phyloP scores from a whole-genome alignment of 2,113 vertebrate species.

The Monarcha castaneiventris region DNA sequence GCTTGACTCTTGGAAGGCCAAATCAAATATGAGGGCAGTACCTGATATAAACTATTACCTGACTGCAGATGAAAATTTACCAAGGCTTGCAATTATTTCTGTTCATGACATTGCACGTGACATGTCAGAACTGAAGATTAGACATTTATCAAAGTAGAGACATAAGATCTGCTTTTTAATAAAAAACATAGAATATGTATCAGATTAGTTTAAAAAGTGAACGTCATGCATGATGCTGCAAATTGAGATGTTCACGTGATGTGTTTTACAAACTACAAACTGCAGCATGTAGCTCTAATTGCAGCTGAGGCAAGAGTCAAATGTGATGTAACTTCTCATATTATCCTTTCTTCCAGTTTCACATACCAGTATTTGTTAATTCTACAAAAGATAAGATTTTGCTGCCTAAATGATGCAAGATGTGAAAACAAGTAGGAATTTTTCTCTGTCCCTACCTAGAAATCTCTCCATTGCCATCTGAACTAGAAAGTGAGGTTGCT shows the following conservation, averaged over 20 bases:
- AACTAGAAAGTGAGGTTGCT: neutral
- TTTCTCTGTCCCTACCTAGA: neutral
- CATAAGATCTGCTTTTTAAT: neutral
- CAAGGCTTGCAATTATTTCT: neutral
- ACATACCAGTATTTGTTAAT: neutral
- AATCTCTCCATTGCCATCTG: neutral
- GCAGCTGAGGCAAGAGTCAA: neutral
- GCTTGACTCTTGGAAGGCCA: neutral
- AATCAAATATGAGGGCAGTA: neutral
- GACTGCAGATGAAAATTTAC: neutral
- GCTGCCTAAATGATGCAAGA: neutral
- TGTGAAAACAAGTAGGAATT: neutral
- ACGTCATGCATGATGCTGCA: neutral
- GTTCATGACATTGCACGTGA: neutral
- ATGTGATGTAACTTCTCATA: neutral
- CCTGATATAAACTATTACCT: neutral
- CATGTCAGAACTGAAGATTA: neutral
- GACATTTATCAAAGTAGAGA: neutral
- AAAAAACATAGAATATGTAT: neutral
- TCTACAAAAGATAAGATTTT: neutral
- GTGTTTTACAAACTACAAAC: neutral
- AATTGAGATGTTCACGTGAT: neutral
- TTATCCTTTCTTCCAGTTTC: neutral
- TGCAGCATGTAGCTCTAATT: neutral
- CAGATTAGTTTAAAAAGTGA: neutral